Evolutionary conservation across 2,888 invertebrate species (phyloP).

Genomic region (Drosophila siamana): DNA sequence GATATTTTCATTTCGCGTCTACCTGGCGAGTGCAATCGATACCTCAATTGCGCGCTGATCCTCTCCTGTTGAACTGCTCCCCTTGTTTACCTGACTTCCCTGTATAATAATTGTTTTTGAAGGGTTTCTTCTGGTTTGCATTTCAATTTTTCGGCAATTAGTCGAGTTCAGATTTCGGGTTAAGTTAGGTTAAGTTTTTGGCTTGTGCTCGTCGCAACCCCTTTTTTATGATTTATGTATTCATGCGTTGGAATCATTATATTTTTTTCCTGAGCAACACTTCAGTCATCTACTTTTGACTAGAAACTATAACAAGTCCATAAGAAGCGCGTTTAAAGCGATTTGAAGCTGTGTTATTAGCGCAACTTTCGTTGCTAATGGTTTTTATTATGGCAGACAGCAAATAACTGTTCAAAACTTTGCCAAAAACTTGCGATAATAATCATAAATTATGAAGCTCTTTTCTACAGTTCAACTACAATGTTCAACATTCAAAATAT

Average conservation of each 20-base stretch:
- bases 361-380: conserved; percentile 7
- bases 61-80: not conserved
- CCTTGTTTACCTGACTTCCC: conserved; percentile 47
- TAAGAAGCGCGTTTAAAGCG: not conserved
- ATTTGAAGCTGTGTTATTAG: not conserved
- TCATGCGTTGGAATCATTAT: conserved; percentile 2
- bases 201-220: conserved; percentile 30
- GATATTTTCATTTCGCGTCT: conserved; percentile 28
- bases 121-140: conserved; percentile 40
- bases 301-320: not conserved
- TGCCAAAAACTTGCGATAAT: conserved; percentile 2
- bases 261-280: not conserved
- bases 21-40: conserved; percentile 56
- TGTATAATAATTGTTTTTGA: conserved; percentile 5
- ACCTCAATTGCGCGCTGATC: conserved; percentile 33
- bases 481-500: not conserved
- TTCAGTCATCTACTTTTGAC: not conserved
- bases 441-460: not conserved
- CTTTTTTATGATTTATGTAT: conserved; percentile 11
- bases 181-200: conserved; percentile 57
- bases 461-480: not conserved
- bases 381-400: not conserved
- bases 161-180: conserved; percentile 66
- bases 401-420: not conserved
- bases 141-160: conserved; percentile 72